Percentiles rank a stretch among this genome's conserved stretches.
Conservation (phyloP, 2,797 vertebrate genomes). For the Halcyon chelicuti region DNA sequence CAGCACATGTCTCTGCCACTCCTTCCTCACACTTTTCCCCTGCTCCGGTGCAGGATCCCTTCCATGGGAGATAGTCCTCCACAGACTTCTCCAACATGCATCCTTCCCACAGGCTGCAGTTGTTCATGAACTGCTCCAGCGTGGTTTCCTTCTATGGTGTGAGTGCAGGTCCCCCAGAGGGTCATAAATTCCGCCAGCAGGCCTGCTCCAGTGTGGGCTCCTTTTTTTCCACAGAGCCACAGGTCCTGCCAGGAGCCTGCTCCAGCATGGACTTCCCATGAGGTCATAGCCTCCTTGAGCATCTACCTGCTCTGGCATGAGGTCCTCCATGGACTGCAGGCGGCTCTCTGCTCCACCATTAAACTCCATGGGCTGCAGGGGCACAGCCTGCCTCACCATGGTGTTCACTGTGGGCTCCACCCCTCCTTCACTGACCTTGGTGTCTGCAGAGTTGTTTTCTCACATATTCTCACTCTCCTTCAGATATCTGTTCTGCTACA, state of each 20-base stretch:
- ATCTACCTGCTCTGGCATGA: too few relatives aligned
- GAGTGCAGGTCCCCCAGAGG: too few relatives aligned
- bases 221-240: neutral
- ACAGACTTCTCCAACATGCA: rapidly evolving
- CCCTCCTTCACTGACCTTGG: neutral
- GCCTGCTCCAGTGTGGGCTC: too few relatives aligned
- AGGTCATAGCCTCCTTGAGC: too few relatives aligned
- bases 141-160: rapidly evolving
- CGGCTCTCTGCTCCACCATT: neutral
- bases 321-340: neutral
- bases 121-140: neutral
- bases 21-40: neutral
- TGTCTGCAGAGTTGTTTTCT: neutral
- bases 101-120: neutral
- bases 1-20: neutral
- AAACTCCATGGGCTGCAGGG: neutral
- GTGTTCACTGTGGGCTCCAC: neutral
- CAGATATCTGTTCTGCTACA: neutral
- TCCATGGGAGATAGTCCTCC: neutral
- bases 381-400: neutral
- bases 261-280: neutral
- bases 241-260: neutral
- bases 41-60: neutral
- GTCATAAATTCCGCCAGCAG: neutral
- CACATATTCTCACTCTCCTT: neutral